A percentile compares a stretch with the other conserved stretches of the same genome.
phyloP scores from a whole-genome alignment of 2,797 vertebrate species.

The Aselliscus stoliczkanus region DNA sequence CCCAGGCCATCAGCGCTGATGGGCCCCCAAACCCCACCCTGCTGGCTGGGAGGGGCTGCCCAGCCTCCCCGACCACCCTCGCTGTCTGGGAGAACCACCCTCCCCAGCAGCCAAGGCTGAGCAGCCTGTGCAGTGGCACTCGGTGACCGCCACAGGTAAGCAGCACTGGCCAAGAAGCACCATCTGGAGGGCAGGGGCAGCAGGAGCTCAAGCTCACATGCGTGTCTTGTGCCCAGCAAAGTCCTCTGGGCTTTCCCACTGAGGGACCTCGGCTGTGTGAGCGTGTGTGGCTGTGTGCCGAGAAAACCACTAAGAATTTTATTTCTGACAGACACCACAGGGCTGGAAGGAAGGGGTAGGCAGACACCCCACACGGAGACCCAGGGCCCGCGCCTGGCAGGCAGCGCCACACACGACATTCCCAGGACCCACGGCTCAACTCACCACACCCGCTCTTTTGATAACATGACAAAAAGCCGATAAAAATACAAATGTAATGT shows the following conservation, averaged over 20 bases:
- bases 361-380: accelerated
- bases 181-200: neutral
- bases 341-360: neutral
- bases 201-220: neutral
- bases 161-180: neutral
- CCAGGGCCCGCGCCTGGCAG: accelerated
- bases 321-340: neutral
- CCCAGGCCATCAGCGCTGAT: neutral
- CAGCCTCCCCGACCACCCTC: neutral
- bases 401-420: accelerated
- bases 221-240: neutral
- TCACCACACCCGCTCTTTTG: neutral
- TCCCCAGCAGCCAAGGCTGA: neutral
- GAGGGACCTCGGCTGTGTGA: neutral
- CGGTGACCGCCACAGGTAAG: neutral
- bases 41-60: neutral
- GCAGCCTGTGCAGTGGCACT: neutral
- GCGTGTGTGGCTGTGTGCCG: neutral
- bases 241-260: neutral
- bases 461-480: neutral
- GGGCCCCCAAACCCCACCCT: too few species aligned
- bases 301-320: neutral
- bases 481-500: neutral
- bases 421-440: neutral
- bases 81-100: neutral